Evolutionary conservation across 1,140 invertebrate genomes (phyloP).

Genomic region (Drosophila suzukii): DNA sequence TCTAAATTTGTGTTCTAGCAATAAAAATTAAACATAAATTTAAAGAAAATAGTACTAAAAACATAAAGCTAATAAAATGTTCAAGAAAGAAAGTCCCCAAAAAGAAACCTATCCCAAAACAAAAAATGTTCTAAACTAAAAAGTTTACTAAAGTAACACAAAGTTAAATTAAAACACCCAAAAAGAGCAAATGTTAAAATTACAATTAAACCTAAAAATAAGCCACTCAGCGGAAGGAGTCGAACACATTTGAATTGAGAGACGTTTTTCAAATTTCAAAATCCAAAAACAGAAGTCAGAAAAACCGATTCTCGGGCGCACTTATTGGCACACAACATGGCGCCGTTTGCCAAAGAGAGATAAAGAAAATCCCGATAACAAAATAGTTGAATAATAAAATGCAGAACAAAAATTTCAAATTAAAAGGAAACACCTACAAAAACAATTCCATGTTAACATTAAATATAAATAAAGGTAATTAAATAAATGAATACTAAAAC

Average conservation of each 20-base stretch:
- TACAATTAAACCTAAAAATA: constrained; percentile 76
- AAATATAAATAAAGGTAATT: constrained; percentile 82
- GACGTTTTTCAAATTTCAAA: constrained; percentile 54
- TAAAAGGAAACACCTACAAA: constrained; percentile 73
- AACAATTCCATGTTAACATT: constrained; percentile 84
- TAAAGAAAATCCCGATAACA: constrained; percentile 16
- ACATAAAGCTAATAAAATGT: constrained; percentile 43
- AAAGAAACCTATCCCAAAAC: constrained; percentile 56
- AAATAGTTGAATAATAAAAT: constrained; percentile 71
- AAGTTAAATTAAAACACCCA: constrained; percentile 69
- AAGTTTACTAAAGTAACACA: constrained; percentile 76
- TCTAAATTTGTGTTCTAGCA: constrained; percentile 81
- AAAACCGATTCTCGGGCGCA: constrained; percentile 48
- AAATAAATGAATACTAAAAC: constrained; percentile 80
- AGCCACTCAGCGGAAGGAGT: constrained; percentile 47
- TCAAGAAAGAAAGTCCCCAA: constrained; percentile 39
- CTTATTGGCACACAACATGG: constrained; percentile 61
- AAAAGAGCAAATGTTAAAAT: constrained; percentile 80
- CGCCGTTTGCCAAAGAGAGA: constrained; percentile 47
- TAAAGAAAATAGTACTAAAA: constrained; percentile 52
- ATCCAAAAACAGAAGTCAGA: constrained; percentile 41
- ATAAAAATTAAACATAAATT: constrained; percentile 72
- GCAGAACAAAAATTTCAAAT: constrained; percentile 66
- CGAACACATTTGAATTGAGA: constrained; percentile 54
- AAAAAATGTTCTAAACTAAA: constrained; percentile 74